Evolutionary conservation across 2,113 vertebrate genomes (phyloP).

Genomic region (Sander lucioperca): DNA sequence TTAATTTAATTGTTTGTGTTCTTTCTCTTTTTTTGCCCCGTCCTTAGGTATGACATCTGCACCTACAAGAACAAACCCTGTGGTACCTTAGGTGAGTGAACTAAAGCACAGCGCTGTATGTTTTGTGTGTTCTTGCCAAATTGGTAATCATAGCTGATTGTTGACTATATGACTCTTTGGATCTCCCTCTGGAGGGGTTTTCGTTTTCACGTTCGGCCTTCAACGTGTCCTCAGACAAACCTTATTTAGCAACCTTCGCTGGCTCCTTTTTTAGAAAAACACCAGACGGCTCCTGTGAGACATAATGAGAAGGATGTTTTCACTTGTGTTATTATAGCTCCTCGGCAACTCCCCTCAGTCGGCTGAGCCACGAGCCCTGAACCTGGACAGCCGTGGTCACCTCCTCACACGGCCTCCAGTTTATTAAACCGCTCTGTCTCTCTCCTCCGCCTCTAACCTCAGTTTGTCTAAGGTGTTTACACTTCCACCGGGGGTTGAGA

Average conservation of each 20-base stretch:
- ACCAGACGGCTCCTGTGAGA: constrained; percentile 53
- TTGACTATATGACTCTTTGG: constrained; percentile 22
- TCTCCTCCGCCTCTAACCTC: constrained; percentile 40
- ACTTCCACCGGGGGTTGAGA: constrained; percentile 46
- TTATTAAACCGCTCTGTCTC: constrained; percentile 48
- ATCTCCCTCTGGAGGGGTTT: constrained; percentile 40
- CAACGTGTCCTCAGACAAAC: constrained; percentile 63
- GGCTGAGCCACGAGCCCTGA: constrained; percentile 19
- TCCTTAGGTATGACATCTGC: constrained; percentile 97
- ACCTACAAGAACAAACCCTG: constrained; percentile 99
- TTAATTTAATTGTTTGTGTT: constrained; percentile 38
- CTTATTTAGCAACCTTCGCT: constrained; percentile 42
- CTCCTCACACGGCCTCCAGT: constrained; percentile 18
- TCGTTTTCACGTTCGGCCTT: constrained; percentile 32
- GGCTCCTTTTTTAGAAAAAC: constrained; percentile 25
- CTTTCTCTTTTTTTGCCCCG: constrained; percentile 62
- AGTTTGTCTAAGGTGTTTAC: constrained; percentile 71
- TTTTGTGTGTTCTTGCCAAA: constrained; percentile 1
- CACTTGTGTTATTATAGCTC: constrained; percentile 64
- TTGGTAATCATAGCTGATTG: constrained; percentile 16
- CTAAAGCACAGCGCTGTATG: background rate
- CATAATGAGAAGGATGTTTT: constrained; percentile 69
- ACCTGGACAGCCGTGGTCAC: constrained; percentile 43
- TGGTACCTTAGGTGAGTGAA: constrained; percentile 95
- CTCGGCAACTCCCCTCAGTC: constrained; percentile 18